A percentile compares a stretch with the other conserved stretches of the same genome.
phyloP scores from a whole-genome alignment of 2,888 invertebrate species.

The Trichopria drosophilae region DNA sequence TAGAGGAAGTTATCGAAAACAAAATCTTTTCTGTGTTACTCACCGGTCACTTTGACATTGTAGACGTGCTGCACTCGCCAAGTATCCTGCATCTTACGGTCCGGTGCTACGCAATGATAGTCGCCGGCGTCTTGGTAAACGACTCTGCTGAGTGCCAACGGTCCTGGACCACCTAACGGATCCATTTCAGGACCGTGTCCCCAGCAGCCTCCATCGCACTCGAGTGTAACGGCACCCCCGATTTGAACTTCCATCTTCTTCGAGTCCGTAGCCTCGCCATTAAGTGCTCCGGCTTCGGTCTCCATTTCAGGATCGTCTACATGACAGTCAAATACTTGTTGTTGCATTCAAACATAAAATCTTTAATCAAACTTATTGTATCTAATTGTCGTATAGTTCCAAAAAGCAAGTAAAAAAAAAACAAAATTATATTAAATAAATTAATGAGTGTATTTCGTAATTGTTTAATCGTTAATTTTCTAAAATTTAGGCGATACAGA shows the following conservation, averaged over 20 bases:
- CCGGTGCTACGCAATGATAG: conserved; percentile 71
- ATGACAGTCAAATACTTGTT: conserved; percentile 22
- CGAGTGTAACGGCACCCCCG: conserved; percentile 83
- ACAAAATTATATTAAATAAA: no score
- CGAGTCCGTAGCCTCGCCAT: conserved; percentile 56
- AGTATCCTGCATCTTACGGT: conserved; percentile 59
- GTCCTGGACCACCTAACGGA: conserved; percentile 65
- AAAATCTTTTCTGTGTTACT: conserved; percentile 36
- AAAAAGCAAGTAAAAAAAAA: no score
- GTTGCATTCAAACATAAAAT: conserved; percentile 5
- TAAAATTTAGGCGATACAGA: no score
- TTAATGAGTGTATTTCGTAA: no score
- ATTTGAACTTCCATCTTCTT: conserved; percentile 81
- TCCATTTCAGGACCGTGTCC: conserved; percentile 58
- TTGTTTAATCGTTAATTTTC: no score
- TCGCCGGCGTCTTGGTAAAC: conserved; percentile 78
- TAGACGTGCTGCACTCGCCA: conserved; percentile 56
- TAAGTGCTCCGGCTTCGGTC: conserved; percentile 53
- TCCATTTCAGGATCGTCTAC: conserved; percentile 54
- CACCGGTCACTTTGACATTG: conserved; percentile 61
- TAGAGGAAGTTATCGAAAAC: neutral
- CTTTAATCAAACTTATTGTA: no score
- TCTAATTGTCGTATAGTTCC: no score
- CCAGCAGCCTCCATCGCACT: conserved; percentile 66
- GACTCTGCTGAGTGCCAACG: conserved; percentile 70